A percentile compares a stretch with the other conserved stretches of the same genome.
These are phyloP conservation scores for Neomorphus geoffroyi DNA, from an alignment of 2,797 vertebrate species.

Conservation along the genomic window DNA sequence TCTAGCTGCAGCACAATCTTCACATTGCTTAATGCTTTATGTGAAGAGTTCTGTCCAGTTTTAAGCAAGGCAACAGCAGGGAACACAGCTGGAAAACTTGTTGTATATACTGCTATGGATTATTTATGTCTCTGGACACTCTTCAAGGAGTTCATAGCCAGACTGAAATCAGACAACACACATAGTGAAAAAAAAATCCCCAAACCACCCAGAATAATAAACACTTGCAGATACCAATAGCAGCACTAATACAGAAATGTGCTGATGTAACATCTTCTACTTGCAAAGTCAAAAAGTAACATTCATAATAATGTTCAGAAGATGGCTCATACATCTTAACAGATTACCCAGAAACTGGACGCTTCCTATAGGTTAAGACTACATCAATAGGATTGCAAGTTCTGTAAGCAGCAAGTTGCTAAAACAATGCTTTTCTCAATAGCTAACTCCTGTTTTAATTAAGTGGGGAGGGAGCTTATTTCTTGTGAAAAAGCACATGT, in stretches of 20 bases:
- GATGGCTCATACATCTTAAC: not conserved
- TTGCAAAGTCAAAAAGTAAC: not conserved
- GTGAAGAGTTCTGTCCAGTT: not conserved
- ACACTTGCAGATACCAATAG: not conserved
- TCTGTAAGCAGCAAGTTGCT: not conserved
- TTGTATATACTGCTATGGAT: not conserved
- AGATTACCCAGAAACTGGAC: not conserved
- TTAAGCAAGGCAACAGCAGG: not conserved
- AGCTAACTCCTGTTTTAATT: not conserved
- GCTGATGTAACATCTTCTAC: not conserved
- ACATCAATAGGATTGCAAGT: not conserved
- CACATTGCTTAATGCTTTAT: too few species aligned
- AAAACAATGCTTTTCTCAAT: not conserved
- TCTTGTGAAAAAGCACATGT: not conserved
- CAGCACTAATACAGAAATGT: fast-evolving
- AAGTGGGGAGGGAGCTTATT: not conserved
- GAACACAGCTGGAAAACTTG: not conserved
- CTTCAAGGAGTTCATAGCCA: not conserved
- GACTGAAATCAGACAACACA: not conserved
- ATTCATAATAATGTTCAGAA: not conserved
- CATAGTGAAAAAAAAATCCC: not conserved
- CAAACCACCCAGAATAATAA: not conserved
- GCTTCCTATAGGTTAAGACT: not conserved
- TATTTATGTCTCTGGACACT: not conserved
- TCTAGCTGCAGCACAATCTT: not conserved